Evolutionary conservation across 2,888 invertebrate species (phyloP), one percentile per base, ranked within the genome.

Genomic region (Synergus umbraculus): DNA sequence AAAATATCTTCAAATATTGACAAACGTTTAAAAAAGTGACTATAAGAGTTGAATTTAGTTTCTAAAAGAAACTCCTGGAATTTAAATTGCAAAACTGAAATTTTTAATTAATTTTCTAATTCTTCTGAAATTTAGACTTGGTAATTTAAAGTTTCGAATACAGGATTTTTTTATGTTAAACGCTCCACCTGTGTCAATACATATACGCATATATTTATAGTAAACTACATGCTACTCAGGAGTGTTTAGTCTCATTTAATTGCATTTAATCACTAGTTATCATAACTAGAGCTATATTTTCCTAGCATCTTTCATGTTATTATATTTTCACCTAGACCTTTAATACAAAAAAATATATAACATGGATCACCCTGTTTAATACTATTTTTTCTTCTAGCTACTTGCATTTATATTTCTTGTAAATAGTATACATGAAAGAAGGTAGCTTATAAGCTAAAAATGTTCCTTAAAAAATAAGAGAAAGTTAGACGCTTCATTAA

Each of bases 291-390:
- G 8, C 8, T n/a, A 54, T 54, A 54, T n/a, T n/a, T n/a, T n/a
- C 49, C 8, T 54, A n/a, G 54, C 54, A n/a, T 54, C 54, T n/a
- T 9, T 54, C 9, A 0, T 54, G n/a, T 54, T 9, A 54, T 54
- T 54, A 54, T n/a, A n/a, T 54, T 54, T 54, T 54, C 54, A 54
- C 54, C 54, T n/a, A 54, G 54, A 8, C n/a, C n/a, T 54, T 54
- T 54, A n/a, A n/a, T n/a, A n/a, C 9, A 54, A 9, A 54, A 54
- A 54, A n/a, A 54, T 8, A 54, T 0, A n/a, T 9, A 54, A n/a
- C 3, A n/a, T 54, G n/a, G 9, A n/a, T n/a, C 49, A 15, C 29
- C 15, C n/a, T 54, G 54, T 54, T 54, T 5, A n/a, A 8, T 54
- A 29, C 29, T 46, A 0, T 1, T 46, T 15, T 49, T 49, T 2